Evolutionary conservation across 2,797 vertebrate genomes (phyloP), one percentile per base, ranked within the genome.

Genomic region (Sorex maritimensis): DNA sequence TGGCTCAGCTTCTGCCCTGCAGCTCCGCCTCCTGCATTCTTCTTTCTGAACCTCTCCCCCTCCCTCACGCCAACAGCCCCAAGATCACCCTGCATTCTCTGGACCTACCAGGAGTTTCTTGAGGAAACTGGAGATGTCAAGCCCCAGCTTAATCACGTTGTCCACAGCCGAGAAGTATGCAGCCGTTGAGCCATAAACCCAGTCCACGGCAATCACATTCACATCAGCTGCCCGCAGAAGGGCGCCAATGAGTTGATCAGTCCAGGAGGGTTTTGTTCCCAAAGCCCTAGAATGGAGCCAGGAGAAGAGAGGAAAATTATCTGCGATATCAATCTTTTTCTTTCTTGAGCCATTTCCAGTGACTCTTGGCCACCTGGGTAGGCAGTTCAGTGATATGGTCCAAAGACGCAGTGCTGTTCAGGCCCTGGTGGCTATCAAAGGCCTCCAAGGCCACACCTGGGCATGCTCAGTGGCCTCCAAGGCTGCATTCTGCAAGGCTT

Each of bases 151-250:
- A 46, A 98, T 98, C 96, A 99, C 98, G 14, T 99, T 99, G 82
- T 99, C 98, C 96, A 99, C 99, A 12, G 98, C 99, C 0, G 98
- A 97, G 90, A 97, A 98, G 96, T 99, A 99, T 90, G 98, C 97
- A 34, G 98, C 99, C 9, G 99, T 99, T 1, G 99, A 98, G 1
- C 98, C 97, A 2, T 98, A 98, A 86, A 99, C 96, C 99, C 99
- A 99, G 97, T 99, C 99, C 93, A 99, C 99, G 4, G 99, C 98
- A 13, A 99, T 95, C 95, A 99, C 98, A 0, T 99, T 99, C 46
- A 95, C 98, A 12, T 98, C 97, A 74, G 97, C 96, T 38, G 90
- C 97, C 14, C 28, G 74, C 69, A 99, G 98, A 74, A 99, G 95
- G 28, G 98, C 97, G 74, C 72, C 79, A 15, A 98, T 98, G 94